Evolutionary conservation across 2,113 vertebrate genomes (phyloP).

Genomic region (Cepphus grylle): DNA sequence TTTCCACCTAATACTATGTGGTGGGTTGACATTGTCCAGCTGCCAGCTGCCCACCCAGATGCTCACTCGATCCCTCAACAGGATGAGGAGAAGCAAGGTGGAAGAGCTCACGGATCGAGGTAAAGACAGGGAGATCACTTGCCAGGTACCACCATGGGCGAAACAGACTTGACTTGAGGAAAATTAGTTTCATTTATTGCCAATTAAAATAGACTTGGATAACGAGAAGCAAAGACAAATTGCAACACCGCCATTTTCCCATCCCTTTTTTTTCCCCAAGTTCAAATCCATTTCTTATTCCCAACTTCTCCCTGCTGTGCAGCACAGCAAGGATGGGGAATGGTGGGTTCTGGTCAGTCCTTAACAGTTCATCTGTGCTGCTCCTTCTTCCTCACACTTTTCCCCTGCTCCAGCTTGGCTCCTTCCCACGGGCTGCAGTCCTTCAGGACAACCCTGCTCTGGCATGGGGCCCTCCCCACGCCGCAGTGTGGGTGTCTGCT

Average conservation of each 20-base stretch:
- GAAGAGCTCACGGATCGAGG: background rate
- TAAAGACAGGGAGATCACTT: background rate
- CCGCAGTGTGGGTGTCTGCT: background rate
- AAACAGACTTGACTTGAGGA: background rate
- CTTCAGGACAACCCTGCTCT: background rate
- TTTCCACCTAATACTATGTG: background rate
- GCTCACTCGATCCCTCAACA: background rate
- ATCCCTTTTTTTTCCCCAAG: background rate
- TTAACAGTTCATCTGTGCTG: background rate
- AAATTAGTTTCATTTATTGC: background rate
- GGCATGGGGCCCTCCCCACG: rapidly evolving
- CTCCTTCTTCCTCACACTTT: background rate
- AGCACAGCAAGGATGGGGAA: rapidly evolving
- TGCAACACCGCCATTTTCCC: background rate
- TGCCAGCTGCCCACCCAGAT: background rate
- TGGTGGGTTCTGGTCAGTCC: background rate
- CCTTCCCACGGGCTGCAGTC: background rate
- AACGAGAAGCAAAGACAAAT: background rate
- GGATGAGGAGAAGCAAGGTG: background rate
- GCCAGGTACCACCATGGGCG: background rate
- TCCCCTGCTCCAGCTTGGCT: background rate
- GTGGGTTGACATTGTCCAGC: background rate
- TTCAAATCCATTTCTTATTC: background rate
- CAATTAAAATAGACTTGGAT: background rate
- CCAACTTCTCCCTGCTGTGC: rapidly evolving